phyloP scores from a whole-genome alignment of 2,888 invertebrate species.

The Coenonympha glycerion region DNA sequence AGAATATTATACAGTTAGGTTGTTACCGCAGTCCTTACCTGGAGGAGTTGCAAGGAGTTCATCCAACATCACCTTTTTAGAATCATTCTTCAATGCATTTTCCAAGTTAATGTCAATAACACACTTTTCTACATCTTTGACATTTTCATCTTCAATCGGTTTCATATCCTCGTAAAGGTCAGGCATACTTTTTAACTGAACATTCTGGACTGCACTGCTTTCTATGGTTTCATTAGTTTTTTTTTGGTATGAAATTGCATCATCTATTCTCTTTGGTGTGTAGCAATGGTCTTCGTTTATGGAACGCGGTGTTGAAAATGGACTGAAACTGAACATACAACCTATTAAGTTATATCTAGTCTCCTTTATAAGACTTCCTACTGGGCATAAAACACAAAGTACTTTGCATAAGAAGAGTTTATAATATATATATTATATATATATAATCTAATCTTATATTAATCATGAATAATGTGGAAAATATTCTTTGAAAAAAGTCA shows the following conservation, averaged over 20 bases:
- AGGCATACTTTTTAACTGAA: not conserved
- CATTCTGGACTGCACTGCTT: slow-evolving; percentile 14
- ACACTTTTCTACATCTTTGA: slow-evolving; percentile 30
- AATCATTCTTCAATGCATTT: slow-evolving; percentile 46
- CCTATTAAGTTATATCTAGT: not conserved
- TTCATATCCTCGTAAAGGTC: too few relatives aligned
- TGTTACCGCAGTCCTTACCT: slow-evolving; percentile 35
- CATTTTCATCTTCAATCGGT: slow-evolving; percentile 1
- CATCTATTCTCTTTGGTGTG: slow-evolving; percentile 38
- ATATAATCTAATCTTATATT: too few relatives aligned
- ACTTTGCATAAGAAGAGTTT: too few relatives aligned
- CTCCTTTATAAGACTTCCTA: too few relatives aligned
- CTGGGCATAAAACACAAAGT: too few relatives aligned
- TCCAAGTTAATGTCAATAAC: slow-evolving; percentile 55
- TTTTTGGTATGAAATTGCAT: slow-evolving; percentile 1
- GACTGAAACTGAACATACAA: slow-evolving; percentile 46
- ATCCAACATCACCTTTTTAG: slow-evolving; percentile 43
- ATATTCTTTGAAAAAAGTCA: too few relatives aligned
- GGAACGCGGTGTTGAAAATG: slow-evolving; percentile 51
- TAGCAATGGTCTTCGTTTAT: slow-evolving; percentile 42
- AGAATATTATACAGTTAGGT: too few relatives aligned
- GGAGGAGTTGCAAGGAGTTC: slow-evolving; percentile 51
- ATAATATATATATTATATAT: too few relatives aligned
- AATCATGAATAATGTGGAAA: too few relatives aligned
- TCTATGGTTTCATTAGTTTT: not conserved